Base-by-base conservation (phyloP, 1,140 invertebrate genomes). In the Batillaria attramentaria region DNA sequence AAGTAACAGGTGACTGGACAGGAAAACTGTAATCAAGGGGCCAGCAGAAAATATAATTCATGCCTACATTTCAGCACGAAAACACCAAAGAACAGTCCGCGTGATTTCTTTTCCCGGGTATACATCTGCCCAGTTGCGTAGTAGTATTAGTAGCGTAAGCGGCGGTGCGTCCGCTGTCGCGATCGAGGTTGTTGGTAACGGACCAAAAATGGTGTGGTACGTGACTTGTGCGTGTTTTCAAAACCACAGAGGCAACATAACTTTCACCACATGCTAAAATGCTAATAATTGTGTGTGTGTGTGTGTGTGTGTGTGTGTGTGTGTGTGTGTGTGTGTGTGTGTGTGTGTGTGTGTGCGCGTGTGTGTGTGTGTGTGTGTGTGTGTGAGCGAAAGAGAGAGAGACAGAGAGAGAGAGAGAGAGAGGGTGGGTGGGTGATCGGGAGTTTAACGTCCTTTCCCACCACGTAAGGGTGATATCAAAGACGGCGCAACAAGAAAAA, bases 271-370 rank as follows among this genome's bases (percentile, higher is more conserved):
- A 50, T 50, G 10, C 10, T 50, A 24, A 24, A 50, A 10, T 50
- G 46, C 46, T 13, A 10, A 50, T 13, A 50, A 50, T 50, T 50
- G 24, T 50, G 10, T 8, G 10, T 50, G 10, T 8, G 46, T 50
- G 46, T 50, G 46, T 50, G 46, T 50, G 46, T 50, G 46, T 50
- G 46, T 50, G 46, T 50, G 46, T 50, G 46, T 50, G 46, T 50
- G 46, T 50, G 46, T 50, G 46, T 50, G 46, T 50, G 46, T 50
- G 46, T 50, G 46, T 50, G 46, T 50, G 46, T 50, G 46, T 50
- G 46, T 50, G 46, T 50, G 46, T 50, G 46, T 24, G 46, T 50
- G 46, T 50, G 46, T 50, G 24, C 24, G 46, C 24, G 46, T 50
- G 46, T 50, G 10, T 8, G 24, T 50, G 24, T 13, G 24, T 50